Base-by-base conservation (phyloP, 2,797 vertebrate species). In the Leptatherina wallacei region DNA sequence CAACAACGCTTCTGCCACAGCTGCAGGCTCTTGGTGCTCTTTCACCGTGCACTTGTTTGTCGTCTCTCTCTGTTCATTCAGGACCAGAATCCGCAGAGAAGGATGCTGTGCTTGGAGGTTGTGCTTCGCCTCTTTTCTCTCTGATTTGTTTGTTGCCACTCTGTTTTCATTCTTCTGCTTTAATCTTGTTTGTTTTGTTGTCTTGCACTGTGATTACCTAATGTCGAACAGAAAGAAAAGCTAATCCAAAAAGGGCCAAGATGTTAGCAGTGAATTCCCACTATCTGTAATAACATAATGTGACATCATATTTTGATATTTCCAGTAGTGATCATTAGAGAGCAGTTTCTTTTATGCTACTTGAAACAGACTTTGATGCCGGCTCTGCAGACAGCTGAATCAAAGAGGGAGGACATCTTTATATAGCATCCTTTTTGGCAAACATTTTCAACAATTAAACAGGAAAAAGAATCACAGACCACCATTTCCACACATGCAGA, bases 1-100 rank as follows among this genome's bases (percentile, higher is more conserved):
- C 73, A 54, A 22, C 78, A 35, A 32, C 65, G 29, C 55, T 72
- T 65, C 77, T 72, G 51, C 75, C 67, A 69, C 42, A 52, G 76
- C 73, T 49, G 69, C 73, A 64, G 58, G 67, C 61, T 75, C 66
- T 58, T 18, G 14, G 42, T 24, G 8, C 66, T 62, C 16, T 57
- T 33, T 54, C 60, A n/a, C 61, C 55, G 22, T 38, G 29, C 36
- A 18, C 69, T 35, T 40, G 30, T 70, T 58, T 54, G 56, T 54
- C 40, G 27, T 77, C 32, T 75, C 44, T 77, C 32, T 75, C 44
- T 10, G 74, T 55, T 71, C 13, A 16, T 47, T 86, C 65, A 9
- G 47, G 24, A 32, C 55, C 55, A 58, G 47, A 24, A 18, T 52
- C 49, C 13, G 59, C 24, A 40, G 42, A 74, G 65, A 2, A 2